Evolutionary conservation across 2,888 invertebrate genomes (phyloP), one percentile per base, ranked within the genome.

Genomic region (Neocrepidodera transversa): DNA sequence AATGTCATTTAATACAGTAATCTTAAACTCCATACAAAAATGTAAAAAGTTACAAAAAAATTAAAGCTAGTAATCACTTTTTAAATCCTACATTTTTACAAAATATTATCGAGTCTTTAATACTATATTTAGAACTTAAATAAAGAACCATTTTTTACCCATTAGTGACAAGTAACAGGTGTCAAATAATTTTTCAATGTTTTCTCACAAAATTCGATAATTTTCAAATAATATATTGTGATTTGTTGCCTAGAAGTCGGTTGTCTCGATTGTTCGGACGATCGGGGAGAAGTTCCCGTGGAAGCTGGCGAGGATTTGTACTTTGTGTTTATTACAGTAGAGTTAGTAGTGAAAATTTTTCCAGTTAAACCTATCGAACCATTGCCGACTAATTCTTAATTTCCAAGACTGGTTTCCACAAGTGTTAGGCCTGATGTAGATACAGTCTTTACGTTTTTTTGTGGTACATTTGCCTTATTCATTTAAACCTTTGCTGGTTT

Each of bases 401-500:
- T 75, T 30, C 77, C 77, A 0, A 76, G 75, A 0, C 74, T 69
- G 0, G 75, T 71, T 63, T 76, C 76, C 26, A 76, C 73, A 47
- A 77, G 68, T 14, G 76, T 75, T 55, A 76, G 60, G 26, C 71
- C 71, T 1, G 67, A 48, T 28, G 70, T 40, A 18, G 63, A 26
- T 13, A 64, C 48, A 26, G 67, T 62, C 69, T 68, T 69, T 53
- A 66, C 61, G 16, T 62, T 56, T 62, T 71, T 71, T 54, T 65
- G 58, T 28, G 63, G 54, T 23, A 60, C 52, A 45, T 57, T 32
- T 16, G 60, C 58, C 65, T 73, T 69, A 64, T 73, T 74, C 64
- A 74, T 65, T 49, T 72, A 70, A 30, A 75, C 69, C 62, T 75
- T 76, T 45, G 73, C 69, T 45, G 74, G 72, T 70, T 76, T 76